Evolutionary conservation across 2,113 vertebrate genomes (phyloP).

Genomic region (Solea senegalensis): DNA sequence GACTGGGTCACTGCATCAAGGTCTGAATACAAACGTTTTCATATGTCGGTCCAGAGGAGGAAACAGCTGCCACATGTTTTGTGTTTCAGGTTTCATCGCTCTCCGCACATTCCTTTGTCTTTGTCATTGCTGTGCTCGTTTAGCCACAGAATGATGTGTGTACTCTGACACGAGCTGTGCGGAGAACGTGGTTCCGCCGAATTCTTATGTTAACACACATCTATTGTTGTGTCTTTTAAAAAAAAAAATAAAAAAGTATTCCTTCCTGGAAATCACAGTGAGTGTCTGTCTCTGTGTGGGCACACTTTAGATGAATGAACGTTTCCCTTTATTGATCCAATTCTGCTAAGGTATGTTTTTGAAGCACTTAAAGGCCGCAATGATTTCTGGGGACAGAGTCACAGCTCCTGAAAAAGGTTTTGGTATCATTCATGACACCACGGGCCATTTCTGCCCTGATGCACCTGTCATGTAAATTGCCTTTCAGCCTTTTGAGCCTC

Average conservation of each 20-base stretch:
- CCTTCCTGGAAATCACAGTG: slow-evolving; percentile 62
- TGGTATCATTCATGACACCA: slow-evolving; percentile 35
- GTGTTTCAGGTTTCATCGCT: slow-evolving; percentile 22
- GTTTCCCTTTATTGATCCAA: not conserved
- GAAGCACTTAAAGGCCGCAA: not conserved
- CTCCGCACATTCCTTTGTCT: slow-evolving; percentile 47
- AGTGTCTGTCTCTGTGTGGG: slow-evolving; percentile 16
- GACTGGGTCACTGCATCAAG: slow-evolving; percentile 5
- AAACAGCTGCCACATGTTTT: slow-evolving; percentile 45
- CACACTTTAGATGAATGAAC: slow-evolving; percentile 13
- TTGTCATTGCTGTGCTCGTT: slow-evolving; percentile 36
- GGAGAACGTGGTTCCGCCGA: slow-evolving; percentile 58
- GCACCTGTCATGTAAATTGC: slow-evolving; percentile 58
- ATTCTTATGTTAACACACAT: slow-evolving; percentile 55
- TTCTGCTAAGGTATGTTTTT: slow-evolving; percentile 15
- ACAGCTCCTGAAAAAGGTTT: slow-evolving; percentile 35
- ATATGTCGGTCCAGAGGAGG: slow-evolving; percentile 5
- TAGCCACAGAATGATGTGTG: slow-evolving; percentile 47
- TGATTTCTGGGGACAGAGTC: slow-evolving; percentile 12
- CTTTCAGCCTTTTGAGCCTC: slow-evolving; percentile 25
- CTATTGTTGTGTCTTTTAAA: slow-evolving; percentile 54
- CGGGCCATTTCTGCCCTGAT: slow-evolving; percentile 51
- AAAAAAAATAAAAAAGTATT: slow-evolving; percentile 10
- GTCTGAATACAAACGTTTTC: not conserved
- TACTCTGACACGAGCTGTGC: slow-evolving; percentile 43